These are phyloP conservation scores for Probaryconus sp. DNA, from an alignment of 1,140 invertebrate species.

Conservation along the genomic window DNA sequence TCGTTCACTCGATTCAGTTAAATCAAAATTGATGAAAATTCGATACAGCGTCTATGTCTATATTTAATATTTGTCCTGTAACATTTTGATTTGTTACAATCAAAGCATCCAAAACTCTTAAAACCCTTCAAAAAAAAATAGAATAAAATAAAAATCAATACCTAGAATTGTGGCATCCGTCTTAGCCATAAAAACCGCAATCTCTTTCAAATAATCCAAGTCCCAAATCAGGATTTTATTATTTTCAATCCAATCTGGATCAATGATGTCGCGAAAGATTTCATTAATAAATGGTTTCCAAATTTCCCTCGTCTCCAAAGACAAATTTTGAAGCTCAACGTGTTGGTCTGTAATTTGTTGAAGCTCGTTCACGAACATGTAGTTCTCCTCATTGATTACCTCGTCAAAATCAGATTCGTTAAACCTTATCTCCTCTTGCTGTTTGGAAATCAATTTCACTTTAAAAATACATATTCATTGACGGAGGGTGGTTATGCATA, in stretches of 20 bases:
- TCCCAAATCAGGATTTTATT: conserved; percentile 82
- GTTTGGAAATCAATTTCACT: conserved; percentile 59
- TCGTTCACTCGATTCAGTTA: too few species aligned
- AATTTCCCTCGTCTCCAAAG: conserved; percentile 76
- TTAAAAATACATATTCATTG: conserved; percentile 38
- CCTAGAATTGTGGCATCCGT: conserved; percentile 79
- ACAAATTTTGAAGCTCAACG: conserved; percentile 75
- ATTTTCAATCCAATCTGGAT: conserved; percentile 77
- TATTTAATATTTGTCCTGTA: too few species aligned
- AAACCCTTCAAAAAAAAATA: too few species aligned
- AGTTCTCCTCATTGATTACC: conserved; percentile 78
- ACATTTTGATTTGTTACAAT: too few species aligned
- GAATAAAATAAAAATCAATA: conserved; percentile 37
- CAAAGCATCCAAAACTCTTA: too few species aligned
- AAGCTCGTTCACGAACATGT: conserved; percentile 80
- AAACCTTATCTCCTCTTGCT: conserved; percentile 76
- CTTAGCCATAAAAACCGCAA: conserved; percentile 79
- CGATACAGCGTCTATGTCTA: too few species aligned
- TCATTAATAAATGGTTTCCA: conserved; percentile 82
- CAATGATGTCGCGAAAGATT: conserved; percentile 79
- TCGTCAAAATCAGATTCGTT: conserved; percentile 79
- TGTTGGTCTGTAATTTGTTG: conserved; percentile 81
- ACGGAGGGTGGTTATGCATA: conserved; percentile 20
- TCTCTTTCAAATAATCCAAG: conserved; percentile 80
- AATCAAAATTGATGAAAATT: too few species aligned